Evolutionary conservation across 2,888 invertebrate species (phyloP).

Genomic region (Lagria hirta): DNA sequence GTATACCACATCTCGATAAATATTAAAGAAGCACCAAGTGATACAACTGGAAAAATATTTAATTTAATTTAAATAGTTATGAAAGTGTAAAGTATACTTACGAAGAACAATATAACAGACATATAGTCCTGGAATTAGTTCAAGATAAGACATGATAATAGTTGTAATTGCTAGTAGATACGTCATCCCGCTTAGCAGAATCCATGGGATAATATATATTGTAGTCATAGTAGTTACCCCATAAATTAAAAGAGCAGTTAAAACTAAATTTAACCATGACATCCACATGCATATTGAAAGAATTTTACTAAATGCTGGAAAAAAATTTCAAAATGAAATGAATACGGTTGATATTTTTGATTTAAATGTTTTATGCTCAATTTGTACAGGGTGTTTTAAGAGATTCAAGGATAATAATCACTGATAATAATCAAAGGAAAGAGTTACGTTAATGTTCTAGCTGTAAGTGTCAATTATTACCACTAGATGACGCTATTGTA

Average conservation of each 20-base stretch:
- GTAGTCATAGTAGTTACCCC: slow-evolving; percentile 38
- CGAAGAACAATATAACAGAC: slow-evolving; percentile 28
- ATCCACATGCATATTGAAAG: slow-evolving; percentile 39
- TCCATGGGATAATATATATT: slow-evolving; percentile 40
- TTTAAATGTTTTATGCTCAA: background rate
- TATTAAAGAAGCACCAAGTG: slow-evolving; percentile 30
- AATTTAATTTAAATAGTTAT: no score
- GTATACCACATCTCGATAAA: slow-evolving; percentile 38
- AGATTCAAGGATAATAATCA: background rate
- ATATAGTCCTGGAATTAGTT: slow-evolving; percentile 35
- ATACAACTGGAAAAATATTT: slow-evolving; percentile 32
- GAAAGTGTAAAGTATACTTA: slow-evolving; percentile 15
- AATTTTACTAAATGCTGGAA: slow-evolving; percentile 39
- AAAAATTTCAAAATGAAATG: slow-evolving; percentile 3
- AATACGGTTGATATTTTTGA: slow-evolving; percentile 4
- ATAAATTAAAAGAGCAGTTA: slow-evolving; percentile 38
- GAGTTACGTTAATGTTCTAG: no score
- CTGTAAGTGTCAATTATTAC: no score
- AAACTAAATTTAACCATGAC: slow-evolving; percentile 37
- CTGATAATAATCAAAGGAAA: background rate
- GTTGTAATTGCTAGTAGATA: slow-evolving; percentile 33
- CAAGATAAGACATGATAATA: slow-evolving; percentile 33
- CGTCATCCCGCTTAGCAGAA: slow-evolving; percentile 36
- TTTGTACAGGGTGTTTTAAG: no score
- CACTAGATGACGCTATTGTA: no score